Conservation (phyloP, 2,888 invertebrate species). For the Latrodectus elegans region DNA sequence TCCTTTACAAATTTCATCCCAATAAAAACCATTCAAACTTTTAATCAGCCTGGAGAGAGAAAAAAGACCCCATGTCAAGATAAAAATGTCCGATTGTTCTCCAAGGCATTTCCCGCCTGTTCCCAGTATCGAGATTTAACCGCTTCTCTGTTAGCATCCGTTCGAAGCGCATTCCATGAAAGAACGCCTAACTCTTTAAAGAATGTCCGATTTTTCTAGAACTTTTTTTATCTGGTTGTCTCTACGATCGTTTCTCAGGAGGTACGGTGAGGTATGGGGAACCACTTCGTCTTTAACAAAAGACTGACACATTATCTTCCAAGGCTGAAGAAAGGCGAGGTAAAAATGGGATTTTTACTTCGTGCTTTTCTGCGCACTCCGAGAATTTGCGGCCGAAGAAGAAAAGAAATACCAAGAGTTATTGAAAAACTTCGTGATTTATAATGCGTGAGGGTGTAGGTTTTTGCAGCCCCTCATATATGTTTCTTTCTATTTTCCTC, state of each 20-base stretch:
- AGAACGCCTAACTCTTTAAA: constrained; percentile 43
- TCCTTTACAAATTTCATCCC: not conserved
- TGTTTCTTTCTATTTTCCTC: not conserved
- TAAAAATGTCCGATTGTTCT: constrained; percentile 32
- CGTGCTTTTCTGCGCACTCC: constrained; percentile 14
- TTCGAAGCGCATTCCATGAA: constrained; percentile 32
- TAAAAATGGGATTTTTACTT: constrained; percentile 22
- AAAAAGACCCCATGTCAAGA: not conserved
- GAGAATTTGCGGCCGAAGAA: not conserved
- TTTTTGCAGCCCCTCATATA: not conserved
- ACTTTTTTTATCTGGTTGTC: constrained; percentile 1
- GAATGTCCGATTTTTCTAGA: constrained; percentile 28
- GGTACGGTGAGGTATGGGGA: constrained; percentile 11
- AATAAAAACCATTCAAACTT: not conserved
- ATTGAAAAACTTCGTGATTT: constrained; percentile 61
- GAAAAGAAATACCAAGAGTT: constrained; percentile 46
- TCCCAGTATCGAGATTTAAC: constrained; percentile 30
- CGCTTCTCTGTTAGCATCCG: constrained; percentile 1
- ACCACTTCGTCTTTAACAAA: constrained; percentile 56
- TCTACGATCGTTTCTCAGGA: constrained; percentile 9
- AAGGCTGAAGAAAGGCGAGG: constrained; percentile 22
- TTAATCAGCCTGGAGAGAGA: not conserved
- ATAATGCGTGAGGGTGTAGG: constrained; percentile 24
- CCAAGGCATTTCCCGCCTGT: constrained; percentile 13
- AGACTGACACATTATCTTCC: constrained; percentile 57